Evolutionary conservation across 2,797 vertebrate genomes (phyloP), one percentile per base, ranked within the genome.

Genomic region (Sebastiscus albofasciatus): DNA sequence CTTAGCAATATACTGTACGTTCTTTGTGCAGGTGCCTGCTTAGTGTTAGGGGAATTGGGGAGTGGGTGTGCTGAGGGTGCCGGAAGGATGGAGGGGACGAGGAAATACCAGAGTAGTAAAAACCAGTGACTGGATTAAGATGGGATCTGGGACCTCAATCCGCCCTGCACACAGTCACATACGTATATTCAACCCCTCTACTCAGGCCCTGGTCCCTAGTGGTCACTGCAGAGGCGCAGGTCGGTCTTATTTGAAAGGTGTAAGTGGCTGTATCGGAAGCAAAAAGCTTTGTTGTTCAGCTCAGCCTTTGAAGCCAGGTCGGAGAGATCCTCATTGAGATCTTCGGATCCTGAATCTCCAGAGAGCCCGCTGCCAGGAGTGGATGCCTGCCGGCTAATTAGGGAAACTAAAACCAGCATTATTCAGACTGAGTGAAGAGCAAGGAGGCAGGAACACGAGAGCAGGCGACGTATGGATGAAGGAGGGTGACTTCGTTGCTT

Each of bases 291-390:
- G 85, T 87, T 85, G 84, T 89, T 85, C 69, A 59, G n/a, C 76
- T 79, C 79, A 29, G 74, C 91, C 88, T 95, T 93, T 95, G 91
- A 94, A 93, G 92, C 76, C 85, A 79, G 86, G 91, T 86, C 93
- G 92, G 90, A 80, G 70, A 82, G 79, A 85, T 83, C 83, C 89
- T 86, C 85, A 67, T 58, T 22, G 85, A 83, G 84, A 88, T 91
- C 86, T 77, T 91, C 75, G 85, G 85, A 93, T 90, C 87, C 80
- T 9, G 69, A 84, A 77, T 85, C 92, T 88, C 89, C 12, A 72
- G 90, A 83, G 92, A 91, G 39, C 52, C 27, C 0, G 49, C 79
- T 62, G 82, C 85, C 85, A 64, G 68, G 70, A 81, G 79, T 54
- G 82, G 87, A 87, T 60, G 75, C 34, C 10, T 60, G 77, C 34